Conservation (phyloP, 2,888 invertebrate species). For the Spodoptera exigua region DNA sequence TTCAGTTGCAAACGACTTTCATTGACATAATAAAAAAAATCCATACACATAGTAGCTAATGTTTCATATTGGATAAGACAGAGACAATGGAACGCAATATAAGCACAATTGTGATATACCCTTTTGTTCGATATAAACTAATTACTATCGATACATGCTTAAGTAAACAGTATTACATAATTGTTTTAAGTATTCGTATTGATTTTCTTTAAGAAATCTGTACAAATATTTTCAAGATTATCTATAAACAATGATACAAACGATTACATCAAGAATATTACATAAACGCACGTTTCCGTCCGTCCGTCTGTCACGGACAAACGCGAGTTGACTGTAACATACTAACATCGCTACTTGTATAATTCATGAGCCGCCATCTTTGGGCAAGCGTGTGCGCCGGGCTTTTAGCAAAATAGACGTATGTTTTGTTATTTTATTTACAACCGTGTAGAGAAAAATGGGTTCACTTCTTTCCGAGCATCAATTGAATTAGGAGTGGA, state of each 20-base stretch:
- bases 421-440: slow-evolving; percentile 26
- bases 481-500: slow-evolving; percentile 12
- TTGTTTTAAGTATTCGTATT: no score
- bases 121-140: no score
- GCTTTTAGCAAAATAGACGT: slow-evolving; percentile 31
- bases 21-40: no score
- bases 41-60: no score
- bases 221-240: slow-evolving; percentile 8
- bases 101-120: no score
- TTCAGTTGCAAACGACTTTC: no score
- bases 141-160: no score
- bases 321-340: slow-evolving; percentile 42
- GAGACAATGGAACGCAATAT: no score
- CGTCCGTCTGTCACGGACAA: slow-evolving; percentile 56
- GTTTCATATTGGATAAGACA: no score
- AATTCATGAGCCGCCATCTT: slow-evolving; percentile 59
- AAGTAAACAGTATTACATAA: neutral
- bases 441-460: neutral
- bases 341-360: slow-evolving; percentile 46
- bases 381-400: slow-evolving; percentile 42
- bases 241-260: slow-evolving; percentile 31
- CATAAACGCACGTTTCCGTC: slow-evolving; percentile 58
- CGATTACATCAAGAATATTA: slow-evolving; percentile 53
- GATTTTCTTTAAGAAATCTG: neutral
- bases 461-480: neutral